Base-by-base conservation (phyloP, 2,888 invertebrate species). In the Latrodectus hesperus region DNA sequence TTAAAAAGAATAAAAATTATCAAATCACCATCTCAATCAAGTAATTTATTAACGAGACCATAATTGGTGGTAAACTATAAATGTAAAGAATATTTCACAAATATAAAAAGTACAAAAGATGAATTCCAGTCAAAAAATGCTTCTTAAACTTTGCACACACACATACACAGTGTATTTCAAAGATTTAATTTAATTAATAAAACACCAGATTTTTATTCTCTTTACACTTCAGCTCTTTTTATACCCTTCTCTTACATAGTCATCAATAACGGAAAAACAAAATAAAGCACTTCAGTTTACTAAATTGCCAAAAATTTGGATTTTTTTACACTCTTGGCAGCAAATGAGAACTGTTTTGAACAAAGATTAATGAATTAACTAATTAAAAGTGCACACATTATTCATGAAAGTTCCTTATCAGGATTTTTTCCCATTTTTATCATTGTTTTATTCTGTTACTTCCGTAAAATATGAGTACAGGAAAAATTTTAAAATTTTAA, bases 341-440 rank as follows among this genome's bases (percentile, higher is more conserved):
- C 10, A 17, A 5, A 22, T 52, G 11, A n/a, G 22, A 55, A 49
- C 53, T 52, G 52, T 53, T 75, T 26, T 38, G 72, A 80, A 80
- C 80, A 80, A 80, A 80, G 80, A 80, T 80, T 80, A 72, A 80
- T 80, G 72, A 80, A 80, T 80, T 65, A 80, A 64, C 80, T 80
- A 80, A 80, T 80, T 71, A 72, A 80, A 80, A 80, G 51, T 72
- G 80, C 38, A 38, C 38, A 38, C 38, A 38, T 22, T 22, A 22
- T 38, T 38, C 38, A 38, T 1, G 38, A 4, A 38, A 38, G 4
- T 38, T 38, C 4, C 38, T 38, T 38, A 38, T 38, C 38, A 4
- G 38, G 38, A 6, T 38, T 38, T 38, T 38, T 38, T 38, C 5
- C 38, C 38, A 1, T 5, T 5, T 3, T 38, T 38, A 3, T 38